phyloP scores from a whole-genome alignment of 2,888 invertebrate genomes.

The Leptogaster cylindrica region DNA sequence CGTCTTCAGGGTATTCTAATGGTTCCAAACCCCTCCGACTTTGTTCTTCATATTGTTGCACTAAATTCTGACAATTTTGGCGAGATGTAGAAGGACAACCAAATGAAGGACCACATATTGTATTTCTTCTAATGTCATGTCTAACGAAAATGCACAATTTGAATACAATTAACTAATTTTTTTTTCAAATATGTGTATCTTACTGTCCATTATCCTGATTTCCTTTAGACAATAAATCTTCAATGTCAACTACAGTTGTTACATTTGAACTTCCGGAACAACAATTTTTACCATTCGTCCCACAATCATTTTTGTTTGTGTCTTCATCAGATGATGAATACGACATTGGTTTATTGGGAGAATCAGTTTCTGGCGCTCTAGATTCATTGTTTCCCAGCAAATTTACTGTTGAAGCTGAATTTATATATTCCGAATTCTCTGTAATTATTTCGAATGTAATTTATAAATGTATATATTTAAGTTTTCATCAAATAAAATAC shows the following conservation, averaged over 20 bases:
- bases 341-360: slow-evolving; percentile 53
- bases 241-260: slow-evolving; percentile 68
- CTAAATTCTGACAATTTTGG: slow-evolving; percentile 63
- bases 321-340: slow-evolving; percentile 59
- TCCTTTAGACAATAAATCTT: slow-evolving; percentile 65
- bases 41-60: slow-evolving; percentile 65
- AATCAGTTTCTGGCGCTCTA: slow-evolving; percentile 11
- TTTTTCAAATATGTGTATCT: neutral
- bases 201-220: slow-evolving; percentile 33
- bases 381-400: slow-evolving; percentile 52
- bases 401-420: slow-evolving; percentile 56
- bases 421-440: neutral
- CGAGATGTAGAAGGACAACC: slow-evolving; percentile 64
- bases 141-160: neutral
- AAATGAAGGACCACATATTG: slow-evolving; percentile 64
- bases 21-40: slow-evolving; percentile 64
- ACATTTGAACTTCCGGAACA: slow-evolving; percentile 53
- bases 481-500: slow-evolving; percentile 49
- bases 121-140: slow-evolving; percentile 8
- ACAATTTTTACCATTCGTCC: slow-evolving; percentile 56
- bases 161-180: neutral
- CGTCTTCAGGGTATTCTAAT: slow-evolving; percentile 64
- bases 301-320: slow-evolving; percentile 52
- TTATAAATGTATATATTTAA: neutral
- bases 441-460: neutral